Percentiles rank a stretch among this genome's conserved stretches.
phyloP scores from a whole-genome alignment of 2,113 vertebrate genomes.

The Leuciscus idus region DNA sequence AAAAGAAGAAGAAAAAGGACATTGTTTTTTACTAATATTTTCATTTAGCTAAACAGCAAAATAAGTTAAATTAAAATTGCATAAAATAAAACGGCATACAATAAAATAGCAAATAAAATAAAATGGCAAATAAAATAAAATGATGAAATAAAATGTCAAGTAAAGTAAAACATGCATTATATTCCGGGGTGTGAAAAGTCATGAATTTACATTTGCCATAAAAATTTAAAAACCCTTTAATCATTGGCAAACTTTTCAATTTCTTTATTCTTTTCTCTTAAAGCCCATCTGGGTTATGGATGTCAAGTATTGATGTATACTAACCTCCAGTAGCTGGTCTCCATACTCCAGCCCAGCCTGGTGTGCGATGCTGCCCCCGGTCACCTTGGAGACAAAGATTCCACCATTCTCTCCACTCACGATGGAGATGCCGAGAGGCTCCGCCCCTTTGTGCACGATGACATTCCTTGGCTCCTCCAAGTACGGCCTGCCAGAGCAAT shows the following conservation, averaged over 20 bases:
- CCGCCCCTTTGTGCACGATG: constrained; percentile 92
- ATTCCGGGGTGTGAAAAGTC: not conserved
- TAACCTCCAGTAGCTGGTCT: constrained; percentile 96
- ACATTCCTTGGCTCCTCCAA: constrained; percentile 96
- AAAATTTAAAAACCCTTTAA: not conserved
- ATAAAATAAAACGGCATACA: not conserved
- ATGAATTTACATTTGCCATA: not conserved
- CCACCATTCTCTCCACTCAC: constrained; percentile 96
- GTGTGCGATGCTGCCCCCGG: constrained; percentile 93
- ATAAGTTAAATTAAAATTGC: not conserved
- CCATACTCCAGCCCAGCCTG: constrained; percentile 96
- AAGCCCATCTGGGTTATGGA: not conserved
- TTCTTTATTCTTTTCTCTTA: not conserved
- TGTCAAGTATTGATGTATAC: constrained; percentile 19
- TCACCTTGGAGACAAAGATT: constrained; percentile 97
- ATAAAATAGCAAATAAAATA: not conserved
- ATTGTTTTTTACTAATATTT: too few relatives aligned
- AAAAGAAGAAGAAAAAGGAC: too few relatives aligned
- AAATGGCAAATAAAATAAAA: not conserved
- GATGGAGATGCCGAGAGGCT: constrained; percentile 97
- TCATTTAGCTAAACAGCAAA: too few relatives aligned
- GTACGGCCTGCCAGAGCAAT: constrained; percentile 82
- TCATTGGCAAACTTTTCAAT: not conserved
- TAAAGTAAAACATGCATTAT: not conserved
- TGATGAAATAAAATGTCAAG: not conserved